These are phyloP conservation scores for Mythimna impura DNA, from an alignment of 2,888 invertebrate species.

Conservation along the genomic window DNA sequence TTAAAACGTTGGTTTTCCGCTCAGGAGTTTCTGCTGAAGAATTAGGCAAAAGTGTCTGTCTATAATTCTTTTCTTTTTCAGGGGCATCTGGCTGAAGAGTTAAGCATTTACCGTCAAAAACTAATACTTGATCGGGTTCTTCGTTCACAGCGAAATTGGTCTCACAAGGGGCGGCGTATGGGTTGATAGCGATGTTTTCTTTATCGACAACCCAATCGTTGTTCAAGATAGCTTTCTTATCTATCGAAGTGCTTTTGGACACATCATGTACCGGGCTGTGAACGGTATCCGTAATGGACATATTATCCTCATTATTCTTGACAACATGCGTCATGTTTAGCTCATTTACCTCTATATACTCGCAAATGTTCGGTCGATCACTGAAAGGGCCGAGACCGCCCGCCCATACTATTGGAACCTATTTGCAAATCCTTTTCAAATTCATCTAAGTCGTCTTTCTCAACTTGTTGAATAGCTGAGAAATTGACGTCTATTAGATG, in stretches of 20 bases:
- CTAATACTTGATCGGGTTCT: no score
- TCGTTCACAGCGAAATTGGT: no score
- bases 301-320: slow-evolving; percentile 78
- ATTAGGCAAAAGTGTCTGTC: no score
- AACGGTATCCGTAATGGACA: slow-evolving; percentile 85
- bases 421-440: slow-evolving; percentile 78
- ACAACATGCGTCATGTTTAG: no score
- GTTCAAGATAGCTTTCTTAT: no score
- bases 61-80: no score
- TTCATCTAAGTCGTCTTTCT: slow-evolving; percentile 81
- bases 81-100: no score
- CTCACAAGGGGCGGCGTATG: no score
- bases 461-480: slow-evolving; percentile 74
- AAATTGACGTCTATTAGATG: slow-evolving; percentile 82
- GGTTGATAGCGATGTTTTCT: no score
- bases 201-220: no score
- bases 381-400: slow-evolving; percentile 70
- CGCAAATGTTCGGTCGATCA: slow-evolving; percentile 71
- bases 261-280: slow-evolving; percentile 77
- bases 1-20: slow-evolving; percentile 79
- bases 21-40: slow-evolving; percentile 60
- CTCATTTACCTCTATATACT: slow-evolving; percentile 84
- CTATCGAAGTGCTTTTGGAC: slow-evolving; percentile 66
- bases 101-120: no score
- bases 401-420: slow-evolving; percentile 65